Base-by-base conservation (phyloP, 2,888 invertebrate genomes). In the Chaitophorus viminalis region DNA sequence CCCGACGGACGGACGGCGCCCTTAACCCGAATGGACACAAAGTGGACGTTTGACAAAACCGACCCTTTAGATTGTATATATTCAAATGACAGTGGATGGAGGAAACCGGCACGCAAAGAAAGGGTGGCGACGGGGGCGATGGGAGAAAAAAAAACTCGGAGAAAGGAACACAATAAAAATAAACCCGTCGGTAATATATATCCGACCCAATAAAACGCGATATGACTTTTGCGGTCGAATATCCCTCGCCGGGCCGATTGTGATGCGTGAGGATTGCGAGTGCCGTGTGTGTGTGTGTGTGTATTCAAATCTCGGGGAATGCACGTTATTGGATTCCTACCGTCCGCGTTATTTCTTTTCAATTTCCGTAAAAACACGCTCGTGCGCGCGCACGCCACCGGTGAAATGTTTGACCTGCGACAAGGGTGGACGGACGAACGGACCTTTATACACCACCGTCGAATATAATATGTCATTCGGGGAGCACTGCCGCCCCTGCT, bases 171-270 rank as follows among this genome's bases (percentile, higher is more conserved):
- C 74, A 81, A 87, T 87, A 81, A 87, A 81, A 87, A 87, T 87
- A 87, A 87, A 87, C 87, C 87, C 87, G 86, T 72, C 86, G 86
- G 78, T 86, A 72, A 78, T 72, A 72, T 33, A 72, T 86, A 86
- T 86, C 86, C 86, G 81, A 74, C 74, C 87, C 87, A 81, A 87
- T 87, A 87, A 87, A 87, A 87, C 65, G 81, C 74, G 87, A 87
- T 87, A 87, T 87, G 87, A 87, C 87, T 87, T 81, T 65, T 87
- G 87, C 79, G 87, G 87, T 87, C 87, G 87, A 87, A 87, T 65
- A 74, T n/a, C 33, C 8, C 8, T 18, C 54, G n/a, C 60, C 17
- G 25, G 60, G 39, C 25, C 21, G 36, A 31, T 33, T n/a, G 36
- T 18, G 25, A 31, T 31, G 31, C 21, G 68, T 29, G 68, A 21